Evolutionary conservation across 2,888 invertebrate species (phyloP).

Genomic region (Ceratothoa steindachneri): DNA sequence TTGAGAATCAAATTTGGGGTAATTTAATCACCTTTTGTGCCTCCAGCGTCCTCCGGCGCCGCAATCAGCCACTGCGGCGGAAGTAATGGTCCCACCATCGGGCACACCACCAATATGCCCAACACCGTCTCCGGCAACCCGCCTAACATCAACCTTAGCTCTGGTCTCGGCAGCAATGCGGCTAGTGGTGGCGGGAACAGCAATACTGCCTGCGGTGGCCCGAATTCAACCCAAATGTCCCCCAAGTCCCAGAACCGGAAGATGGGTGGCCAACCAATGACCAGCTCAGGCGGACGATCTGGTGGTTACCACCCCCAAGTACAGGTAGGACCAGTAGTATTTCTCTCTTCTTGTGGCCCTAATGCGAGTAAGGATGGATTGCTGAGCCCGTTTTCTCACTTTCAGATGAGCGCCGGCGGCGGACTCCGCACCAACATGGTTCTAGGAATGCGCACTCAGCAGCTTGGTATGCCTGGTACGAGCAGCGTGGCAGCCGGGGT

Average conservation of each 20-base stretch:
- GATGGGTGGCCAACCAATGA: slow-evolving; percentile 25
- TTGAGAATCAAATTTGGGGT: too few species aligned
- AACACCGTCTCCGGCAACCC: not conserved
- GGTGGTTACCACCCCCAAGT: slow-evolving; percentile 7
- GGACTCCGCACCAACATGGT: slow-evolving; percentile 27
- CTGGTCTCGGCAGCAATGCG: slow-evolving; percentile 15
- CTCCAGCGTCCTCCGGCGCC: not conserved
- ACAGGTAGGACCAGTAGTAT: too few species aligned
- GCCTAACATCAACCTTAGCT: not conserved
- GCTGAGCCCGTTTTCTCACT: too few species aligned
- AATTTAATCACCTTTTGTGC: too few species aligned
- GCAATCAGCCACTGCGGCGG: not conserved
- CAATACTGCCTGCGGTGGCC: slow-evolving; percentile 24
- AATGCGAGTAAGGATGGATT: too few species aligned
- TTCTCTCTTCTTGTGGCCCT: too few species aligned
- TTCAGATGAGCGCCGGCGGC: slow-evolving; percentile 11
- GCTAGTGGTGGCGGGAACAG: not conserved
- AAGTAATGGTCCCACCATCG: not conserved
- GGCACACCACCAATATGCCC: not conserved
- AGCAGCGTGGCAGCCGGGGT: slow-evolving; percentile 24
- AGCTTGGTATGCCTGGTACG: slow-evolving; percentile 29
- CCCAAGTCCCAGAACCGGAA: slow-evolving; percentile 40
- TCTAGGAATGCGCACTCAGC: slow-evolving; percentile 37
- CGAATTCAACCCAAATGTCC: slow-evolving; percentile 26
- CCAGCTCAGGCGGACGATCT: not conserved